Percentiles rank a stretch among this genome's conserved stretches.
Conservation (phyloP, 2,113 vertebrate genomes). For the Shinisaurus crocodilurus region DNA sequence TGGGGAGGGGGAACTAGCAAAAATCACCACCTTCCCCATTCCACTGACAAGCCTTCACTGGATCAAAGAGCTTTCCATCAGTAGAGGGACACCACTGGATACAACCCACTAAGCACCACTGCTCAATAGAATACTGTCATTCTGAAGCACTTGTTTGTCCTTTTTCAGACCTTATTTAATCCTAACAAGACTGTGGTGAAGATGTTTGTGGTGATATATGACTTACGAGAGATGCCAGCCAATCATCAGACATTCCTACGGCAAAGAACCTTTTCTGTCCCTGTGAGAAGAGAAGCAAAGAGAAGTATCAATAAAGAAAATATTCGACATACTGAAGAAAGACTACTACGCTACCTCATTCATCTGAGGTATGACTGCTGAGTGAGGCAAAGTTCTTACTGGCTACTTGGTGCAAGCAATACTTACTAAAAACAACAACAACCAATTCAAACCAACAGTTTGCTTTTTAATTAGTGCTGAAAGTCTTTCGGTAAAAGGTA, state of each 20-base stretch:
- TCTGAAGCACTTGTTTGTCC: slow-evolving; percentile 51
- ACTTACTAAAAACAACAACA: not conserved
- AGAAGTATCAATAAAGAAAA: slow-evolving; percentile 85
- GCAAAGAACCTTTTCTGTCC: slow-evolving; percentile 98
- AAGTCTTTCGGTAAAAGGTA: not conserved
- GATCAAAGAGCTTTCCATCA: not conserved
- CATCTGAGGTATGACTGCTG: slow-evolving; percentile 90
- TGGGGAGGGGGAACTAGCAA: not conserved
- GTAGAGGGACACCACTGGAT: not conserved
- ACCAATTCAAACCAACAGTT: not conserved
- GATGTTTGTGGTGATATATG: slow-evolving; percentile 99
- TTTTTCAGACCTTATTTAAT: slow-evolving; percentile 98
- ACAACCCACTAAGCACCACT: not conserved
- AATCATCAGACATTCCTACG: slow-evolving; percentile 99
- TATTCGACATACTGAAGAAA: slow-evolving; percentile 82
- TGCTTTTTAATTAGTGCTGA: not conserved
- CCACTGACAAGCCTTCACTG: not conserved
- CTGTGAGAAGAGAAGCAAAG: slow-evolving; percentile 90
- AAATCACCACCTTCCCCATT: not conserved
- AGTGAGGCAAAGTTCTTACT: not conserved
- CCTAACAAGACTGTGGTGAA: slow-evolving; percentile 99
- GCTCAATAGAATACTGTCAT: slow-evolving; percentile 12
- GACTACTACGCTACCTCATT: slow-evolving; percentile 98
- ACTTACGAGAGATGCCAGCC: slow-evolving; percentile 95
- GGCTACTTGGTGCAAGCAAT: not conserved